These are phyloP conservation scores for Protodeltote pygarga DNA, from an alignment of 2,888 invertebrate species.

Conservation along the genomic window DNA sequence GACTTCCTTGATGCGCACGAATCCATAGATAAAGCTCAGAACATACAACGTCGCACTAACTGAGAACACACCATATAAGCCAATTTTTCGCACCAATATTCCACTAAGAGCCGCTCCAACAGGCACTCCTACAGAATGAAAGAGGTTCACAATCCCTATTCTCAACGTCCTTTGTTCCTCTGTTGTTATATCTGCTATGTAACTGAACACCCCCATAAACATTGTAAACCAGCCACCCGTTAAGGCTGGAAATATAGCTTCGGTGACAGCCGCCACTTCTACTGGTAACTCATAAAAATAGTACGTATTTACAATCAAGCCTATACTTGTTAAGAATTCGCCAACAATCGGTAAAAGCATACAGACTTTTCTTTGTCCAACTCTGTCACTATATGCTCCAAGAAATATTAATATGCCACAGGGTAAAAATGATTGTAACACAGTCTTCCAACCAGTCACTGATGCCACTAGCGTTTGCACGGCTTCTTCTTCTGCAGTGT, in stretches of 20 bases:
- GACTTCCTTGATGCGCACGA: constrained; percentile 90
- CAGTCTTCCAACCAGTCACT: constrained; percentile 95
- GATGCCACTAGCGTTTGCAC: constrained; percentile 92
- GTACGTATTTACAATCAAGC: constrained; percentile 92
- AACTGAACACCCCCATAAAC: constrained; percentile 96
- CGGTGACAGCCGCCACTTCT: constrained; percentile 93
- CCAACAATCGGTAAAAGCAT: constrained; percentile 94
- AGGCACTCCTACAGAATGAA: constrained; percentile 95
- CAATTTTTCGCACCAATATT: constrained; percentile 90
- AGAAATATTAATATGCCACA: constrained; percentile 93
- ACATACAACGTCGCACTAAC: constrained; percentile 92
- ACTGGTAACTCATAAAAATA: constrained; percentile 93
- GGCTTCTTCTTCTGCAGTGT: constrained; percentile 87
- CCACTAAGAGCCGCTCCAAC: constrained; percentile 96
- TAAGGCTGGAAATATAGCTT: constrained; percentile 93
- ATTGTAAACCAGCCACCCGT: constrained; percentile 96
- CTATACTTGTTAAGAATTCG: constrained; percentile 92
- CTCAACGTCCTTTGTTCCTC: constrained; percentile 93
- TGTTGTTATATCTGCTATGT: constrained; percentile 94
- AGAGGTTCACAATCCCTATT: constrained; percentile 95
- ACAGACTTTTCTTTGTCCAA: constrained; percentile 91
- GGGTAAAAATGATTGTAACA: constrained; percentile 93
- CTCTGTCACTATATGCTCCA: constrained; percentile 92
- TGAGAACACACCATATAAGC: constrained; percentile 94
- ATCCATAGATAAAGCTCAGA: constrained; percentile 91